Percentiles rank a stretch among this genome's conserved stretches.
These are phyloP conservation scores for Rotaria macrura DNA, from an alignment of 2,888 invertebrate species.

Conservation along the genomic window DNA sequence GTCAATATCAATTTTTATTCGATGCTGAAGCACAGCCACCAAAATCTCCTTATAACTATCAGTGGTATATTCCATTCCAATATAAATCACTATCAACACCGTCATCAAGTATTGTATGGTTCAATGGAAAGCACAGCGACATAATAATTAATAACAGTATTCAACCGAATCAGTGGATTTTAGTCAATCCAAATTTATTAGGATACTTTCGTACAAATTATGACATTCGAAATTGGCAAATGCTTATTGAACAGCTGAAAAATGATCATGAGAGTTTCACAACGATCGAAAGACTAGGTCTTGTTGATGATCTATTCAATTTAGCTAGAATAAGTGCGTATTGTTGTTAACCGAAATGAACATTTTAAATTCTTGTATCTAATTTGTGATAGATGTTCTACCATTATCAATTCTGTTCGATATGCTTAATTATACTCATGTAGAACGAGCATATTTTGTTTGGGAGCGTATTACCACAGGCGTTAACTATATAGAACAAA, in stretches of 20 bases:
- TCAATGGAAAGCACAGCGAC: background rate
- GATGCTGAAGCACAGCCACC: background rate
- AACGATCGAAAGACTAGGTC: conserved; percentile 44
- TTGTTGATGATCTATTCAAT: conserved; percentile 46
- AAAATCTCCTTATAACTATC: background rate
- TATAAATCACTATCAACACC: background rate
- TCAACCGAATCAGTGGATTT: conserved; percentile 41
- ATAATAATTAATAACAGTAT: background rate
- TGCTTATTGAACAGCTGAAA: conserved; percentile 47
- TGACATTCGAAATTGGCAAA: conserved; percentile 47
- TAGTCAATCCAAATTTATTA: conserved; percentile 50
- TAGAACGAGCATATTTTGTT: background rate
- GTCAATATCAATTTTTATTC: background rate
- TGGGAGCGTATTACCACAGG: background rate
- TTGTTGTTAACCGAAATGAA: background rate
- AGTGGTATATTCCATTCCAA: background rate
- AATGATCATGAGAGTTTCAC: conserved; percentile 54
- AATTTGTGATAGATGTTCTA: background rate
- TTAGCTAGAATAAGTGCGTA: conserved; percentile 41
- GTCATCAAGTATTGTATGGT: background rate
- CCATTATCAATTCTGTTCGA: background rate
- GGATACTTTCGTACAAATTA: conserved; percentile 51
- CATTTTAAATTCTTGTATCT: background rate
- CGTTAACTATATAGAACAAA: background rate
- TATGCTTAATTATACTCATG: background rate